phyloP scores from a whole-genome alignment of 1,140 invertebrate genomes.

The Drosophila nigrodunni region DNA sequence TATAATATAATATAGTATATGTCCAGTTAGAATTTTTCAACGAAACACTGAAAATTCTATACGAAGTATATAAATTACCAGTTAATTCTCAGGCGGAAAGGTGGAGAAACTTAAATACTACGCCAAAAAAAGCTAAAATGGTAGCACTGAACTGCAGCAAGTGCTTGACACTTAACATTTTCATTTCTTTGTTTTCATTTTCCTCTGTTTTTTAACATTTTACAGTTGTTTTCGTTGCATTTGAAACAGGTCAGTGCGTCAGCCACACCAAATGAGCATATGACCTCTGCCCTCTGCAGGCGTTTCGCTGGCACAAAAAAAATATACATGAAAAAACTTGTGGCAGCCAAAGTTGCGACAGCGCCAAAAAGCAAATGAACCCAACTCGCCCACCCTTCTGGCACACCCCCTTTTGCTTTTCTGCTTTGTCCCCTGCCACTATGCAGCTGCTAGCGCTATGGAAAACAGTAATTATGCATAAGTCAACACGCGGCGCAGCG shows the following conservation, averaged over 20 bases:
- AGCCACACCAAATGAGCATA: constrained; percentile 79
- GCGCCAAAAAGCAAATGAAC: constrained; percentile 30
- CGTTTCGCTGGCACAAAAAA: background rate
- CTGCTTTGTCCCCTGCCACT: background rate
- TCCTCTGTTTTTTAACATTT: background rate
- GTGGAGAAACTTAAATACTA: no score
- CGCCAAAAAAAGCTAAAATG: no score
- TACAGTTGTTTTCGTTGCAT: constrained; percentile 55
- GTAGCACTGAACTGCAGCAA: constrained; percentile 54
- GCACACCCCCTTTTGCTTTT: background rate
- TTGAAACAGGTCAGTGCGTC: constrained; percentile 79
- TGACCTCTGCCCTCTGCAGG: constrained; percentile 33
- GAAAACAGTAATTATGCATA: constrained; percentile 79
- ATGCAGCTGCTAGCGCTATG: constrained; percentile 23
- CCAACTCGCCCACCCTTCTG: background rate
- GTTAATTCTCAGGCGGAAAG: no score
- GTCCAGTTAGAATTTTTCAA: no score
- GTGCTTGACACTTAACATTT: constrained; percentile 60
- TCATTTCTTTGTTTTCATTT: constrained; percentile 15
- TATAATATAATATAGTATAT: no score
- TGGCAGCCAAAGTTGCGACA: background rate
- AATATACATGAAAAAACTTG: constrained; percentile 8
- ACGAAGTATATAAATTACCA: no score
- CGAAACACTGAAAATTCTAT: no score
- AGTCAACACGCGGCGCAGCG: constrained; percentile 73